A percentile compares a stretch with the other conserved stretches of the same genome.
Conservation (phyloP, 2,797 vertebrate species). For the Myiotriccus ornatus region DNA sequence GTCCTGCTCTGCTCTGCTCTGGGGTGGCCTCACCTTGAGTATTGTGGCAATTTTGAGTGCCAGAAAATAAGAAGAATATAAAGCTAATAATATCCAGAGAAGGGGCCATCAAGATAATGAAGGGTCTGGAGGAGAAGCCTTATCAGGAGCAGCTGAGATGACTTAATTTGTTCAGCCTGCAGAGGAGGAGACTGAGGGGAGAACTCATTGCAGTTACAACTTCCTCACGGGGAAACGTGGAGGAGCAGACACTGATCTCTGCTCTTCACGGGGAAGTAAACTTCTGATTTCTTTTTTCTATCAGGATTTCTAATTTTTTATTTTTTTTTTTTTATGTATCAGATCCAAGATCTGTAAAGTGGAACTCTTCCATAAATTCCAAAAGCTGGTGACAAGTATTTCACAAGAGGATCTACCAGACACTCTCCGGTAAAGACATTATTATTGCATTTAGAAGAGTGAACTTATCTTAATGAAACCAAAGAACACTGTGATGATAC, state of each 20-base stretch:
- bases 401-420: constrained; percentile 78
- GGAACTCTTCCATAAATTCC: constrained; percentile 88
- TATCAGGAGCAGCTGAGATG: background rate
- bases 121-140: background rate
- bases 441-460: background rate
- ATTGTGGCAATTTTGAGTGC: background rate
- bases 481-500: background rate
- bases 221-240: background rate
- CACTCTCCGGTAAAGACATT: constrained; percentile 83
- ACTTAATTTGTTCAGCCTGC: background rate
- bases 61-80: background rate
- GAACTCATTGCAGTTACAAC: background rate
- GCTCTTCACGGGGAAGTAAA: background rate
- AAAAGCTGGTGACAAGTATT: constrained; percentile 79
- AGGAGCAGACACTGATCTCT: background rate
- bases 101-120: background rate
- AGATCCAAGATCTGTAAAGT: constrained; percentile 91
- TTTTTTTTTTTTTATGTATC: background rate
- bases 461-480: background rate
- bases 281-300: background rate
- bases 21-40: background rate
- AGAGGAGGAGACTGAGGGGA: background rate
- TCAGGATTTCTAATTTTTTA: background rate
- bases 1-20: background rate
- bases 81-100: background rate